phyloP scores from a whole-genome alignment of 2,113 vertebrate genomes.

The Tenebrosternarchus preto region DNA sequence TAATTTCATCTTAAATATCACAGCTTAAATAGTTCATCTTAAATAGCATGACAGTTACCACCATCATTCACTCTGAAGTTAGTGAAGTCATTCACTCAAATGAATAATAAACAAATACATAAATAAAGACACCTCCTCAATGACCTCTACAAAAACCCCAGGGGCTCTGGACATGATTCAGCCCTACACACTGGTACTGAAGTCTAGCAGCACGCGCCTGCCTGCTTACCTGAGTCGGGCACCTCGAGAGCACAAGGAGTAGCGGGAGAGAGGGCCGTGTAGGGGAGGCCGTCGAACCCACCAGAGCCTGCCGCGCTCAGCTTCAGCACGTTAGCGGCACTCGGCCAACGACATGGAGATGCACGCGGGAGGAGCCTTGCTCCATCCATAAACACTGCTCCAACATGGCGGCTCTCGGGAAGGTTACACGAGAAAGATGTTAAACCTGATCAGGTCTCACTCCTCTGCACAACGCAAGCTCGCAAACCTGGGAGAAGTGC shows the following conservation, averaged over 20 bases:
- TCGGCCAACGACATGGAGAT: constrained; percentile 31
- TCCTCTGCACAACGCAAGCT: constrained; percentile 15
- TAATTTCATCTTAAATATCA: too few species aligned
- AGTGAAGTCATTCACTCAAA: too few species aligned
- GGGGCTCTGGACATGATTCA: too few species aligned
- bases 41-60: not conserved
- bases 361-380: constrained; percentile 38
- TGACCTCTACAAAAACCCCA: not conserved
- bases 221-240: constrained; percentile 6
- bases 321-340: constrained; percentile 4
- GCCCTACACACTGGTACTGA: too few species aligned
- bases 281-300: not conserved
- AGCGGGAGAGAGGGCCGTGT: not conserved
- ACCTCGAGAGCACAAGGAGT: not conserved
- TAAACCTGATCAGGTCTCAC: constrained; percentile 32
- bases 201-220: not conserved
- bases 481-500: constrained; percentile 10
- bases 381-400: constrained; percentile 37
- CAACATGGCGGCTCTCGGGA: constrained; percentile 44
- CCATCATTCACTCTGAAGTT: not conserved
- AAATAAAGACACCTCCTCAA: too few species aligned
- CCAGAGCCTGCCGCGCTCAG: not conserved
- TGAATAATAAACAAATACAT: not conserved
- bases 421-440: constrained; percentile 40
- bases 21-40: too few species aligned